Evolutionary conservation across 2,113 vertebrate genomes (phyloP).

Genomic region (Gorsachius goisagi): DNA sequence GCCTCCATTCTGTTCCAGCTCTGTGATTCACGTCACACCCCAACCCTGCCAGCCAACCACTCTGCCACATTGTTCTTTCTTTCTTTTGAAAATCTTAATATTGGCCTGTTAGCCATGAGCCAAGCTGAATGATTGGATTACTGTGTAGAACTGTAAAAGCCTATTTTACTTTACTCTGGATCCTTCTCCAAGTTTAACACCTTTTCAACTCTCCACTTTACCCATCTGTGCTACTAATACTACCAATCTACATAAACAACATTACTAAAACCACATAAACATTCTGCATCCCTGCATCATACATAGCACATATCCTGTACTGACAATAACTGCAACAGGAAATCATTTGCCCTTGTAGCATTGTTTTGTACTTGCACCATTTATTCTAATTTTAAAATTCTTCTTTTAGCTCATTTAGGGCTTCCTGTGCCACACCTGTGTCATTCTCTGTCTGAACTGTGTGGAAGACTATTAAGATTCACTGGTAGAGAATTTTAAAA

Average conservation of each 20-base stretch:
- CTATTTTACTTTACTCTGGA: background rate
- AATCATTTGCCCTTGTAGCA: slow-evolving; percentile 6
- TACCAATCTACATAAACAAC: background rate
- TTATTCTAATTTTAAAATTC: slow-evolving; percentile 57
- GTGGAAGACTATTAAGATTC: background rate
- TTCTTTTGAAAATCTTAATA: background rate
- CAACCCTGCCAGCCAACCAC: background rate
- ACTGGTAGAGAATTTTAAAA: slow-evolving; percentile 20
- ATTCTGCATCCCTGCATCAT: background rate
- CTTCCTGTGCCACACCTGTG: slow-evolving; percentile 46
- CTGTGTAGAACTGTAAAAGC: background rate
- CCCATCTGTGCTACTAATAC: background rate
- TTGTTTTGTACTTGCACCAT: background rate
- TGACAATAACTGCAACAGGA: slow-evolving; percentile 4
- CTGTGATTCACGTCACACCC: background rate
- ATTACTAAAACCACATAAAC: background rate
- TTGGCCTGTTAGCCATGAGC: background rate
- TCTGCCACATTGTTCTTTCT: background rate
- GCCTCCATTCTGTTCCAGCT: background rate
- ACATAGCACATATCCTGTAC: background rate
- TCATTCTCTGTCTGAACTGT: background rate
- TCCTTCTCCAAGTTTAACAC: background rate
- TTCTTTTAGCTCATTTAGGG: slow-evolving; percentile 22
- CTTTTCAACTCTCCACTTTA: background rate
- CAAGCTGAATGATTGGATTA: background rate